A percentile compares a stretch with the other conserved stretches of the same genome.
phyloP scores from a whole-genome alignment of 2,797 vertebrate species.

The Phyllotis vaccarum region DNA sequence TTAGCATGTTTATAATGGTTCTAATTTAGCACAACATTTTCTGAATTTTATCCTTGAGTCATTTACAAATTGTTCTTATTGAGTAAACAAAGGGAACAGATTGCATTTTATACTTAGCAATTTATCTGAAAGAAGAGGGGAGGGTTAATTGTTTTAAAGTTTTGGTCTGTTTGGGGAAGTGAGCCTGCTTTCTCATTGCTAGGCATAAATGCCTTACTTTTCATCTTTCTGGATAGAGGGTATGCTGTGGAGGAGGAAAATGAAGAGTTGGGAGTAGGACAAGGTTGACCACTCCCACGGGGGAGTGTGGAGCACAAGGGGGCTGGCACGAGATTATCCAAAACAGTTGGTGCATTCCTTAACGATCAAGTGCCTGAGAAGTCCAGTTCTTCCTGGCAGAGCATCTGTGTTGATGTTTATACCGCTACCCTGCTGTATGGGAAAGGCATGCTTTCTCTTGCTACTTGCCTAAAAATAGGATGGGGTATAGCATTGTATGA shows the following conservation, averaged over 20 bases:
- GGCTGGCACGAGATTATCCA: conserved; percentile 98
- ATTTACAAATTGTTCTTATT: conserved; percentile 93
- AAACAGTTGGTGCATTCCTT: conserved; percentile 99
- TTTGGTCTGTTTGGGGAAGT: conserved; percentile 90
- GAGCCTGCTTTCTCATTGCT: conserved; percentile 90
- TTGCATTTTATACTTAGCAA: conserved; percentile 93
- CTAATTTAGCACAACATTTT: conserved; percentile 92
- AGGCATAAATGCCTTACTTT: conserved; percentile 90
- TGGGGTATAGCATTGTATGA: conserved; percentile 89
- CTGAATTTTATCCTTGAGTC: conserved; percentile 92
- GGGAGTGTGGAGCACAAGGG: conserved; percentile 96
- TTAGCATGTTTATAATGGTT: conserved; percentile 93
- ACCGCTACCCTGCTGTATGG: conserved; percentile 89
- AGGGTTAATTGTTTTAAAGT: conserved; percentile 92
- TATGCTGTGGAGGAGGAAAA: conserved; percentile 90
- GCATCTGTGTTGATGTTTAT: conserved; percentile 95
- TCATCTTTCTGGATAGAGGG: conserved; percentile 83
- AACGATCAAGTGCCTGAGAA: conserved; percentile 97
- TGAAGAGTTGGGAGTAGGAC: conserved; percentile 90
- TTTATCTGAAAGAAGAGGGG: conserved; percentile 92
- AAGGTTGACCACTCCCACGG: conserved; percentile 90
- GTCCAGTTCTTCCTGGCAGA: conserved; percentile 89
- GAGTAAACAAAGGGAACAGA: conserved; percentile 92
- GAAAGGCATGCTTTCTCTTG: conserved; percentile 90
- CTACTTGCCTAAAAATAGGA: conserved; percentile 90